phyloP scores from a whole-genome alignment of 2,113 vertebrate species.

The Eleginops maclovinus region DNA sequence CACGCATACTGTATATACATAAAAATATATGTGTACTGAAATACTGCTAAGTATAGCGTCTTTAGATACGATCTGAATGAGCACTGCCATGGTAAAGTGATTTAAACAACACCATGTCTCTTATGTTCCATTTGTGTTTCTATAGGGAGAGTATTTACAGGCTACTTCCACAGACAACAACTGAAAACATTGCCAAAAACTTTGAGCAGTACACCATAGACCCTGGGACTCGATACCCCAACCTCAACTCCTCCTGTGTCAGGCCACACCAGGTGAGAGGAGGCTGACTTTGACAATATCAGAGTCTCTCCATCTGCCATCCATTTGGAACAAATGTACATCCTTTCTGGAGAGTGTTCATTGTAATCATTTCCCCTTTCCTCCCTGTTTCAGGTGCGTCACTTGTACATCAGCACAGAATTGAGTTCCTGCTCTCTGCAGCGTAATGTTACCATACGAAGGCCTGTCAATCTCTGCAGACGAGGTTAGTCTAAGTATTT shows the following conservation, averaged over 20 bases:
- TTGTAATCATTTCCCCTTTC: neutral
- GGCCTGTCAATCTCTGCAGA: constrained; percentile 89
- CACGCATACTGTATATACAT: neutral
- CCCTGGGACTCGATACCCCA: constrained; percentile 93
- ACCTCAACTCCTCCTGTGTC: constrained; percentile 92
- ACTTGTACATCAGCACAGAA: constrained; percentile 90
- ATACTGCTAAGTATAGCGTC: neutral
- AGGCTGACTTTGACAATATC: constrained; percentile 22
- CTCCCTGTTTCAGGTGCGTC: constrained; percentile 87
- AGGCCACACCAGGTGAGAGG: constrained; percentile 90
- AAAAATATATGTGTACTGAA: neutral
- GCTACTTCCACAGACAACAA: constrained; percentile 94
- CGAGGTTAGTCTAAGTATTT: constrained; percentile 78
- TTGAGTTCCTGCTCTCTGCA: constrained; percentile 87
- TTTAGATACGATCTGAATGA: neutral
- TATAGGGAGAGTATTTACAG: constrained; percentile 95
- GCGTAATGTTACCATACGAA: constrained; percentile 88
- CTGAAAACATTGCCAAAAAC: constrained; percentile 97
- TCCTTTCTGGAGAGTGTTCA: no score
- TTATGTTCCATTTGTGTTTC: constrained; percentile 17
- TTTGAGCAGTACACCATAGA: constrained; percentile 97
- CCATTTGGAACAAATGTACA: no score
- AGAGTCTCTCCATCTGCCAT: neutral
- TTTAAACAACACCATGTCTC: neutral
- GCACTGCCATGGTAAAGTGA: neutral